phyloP scores from a whole-genome alignment of 2,888 invertebrate genomes.

The Byasa hedistus region DNA sequence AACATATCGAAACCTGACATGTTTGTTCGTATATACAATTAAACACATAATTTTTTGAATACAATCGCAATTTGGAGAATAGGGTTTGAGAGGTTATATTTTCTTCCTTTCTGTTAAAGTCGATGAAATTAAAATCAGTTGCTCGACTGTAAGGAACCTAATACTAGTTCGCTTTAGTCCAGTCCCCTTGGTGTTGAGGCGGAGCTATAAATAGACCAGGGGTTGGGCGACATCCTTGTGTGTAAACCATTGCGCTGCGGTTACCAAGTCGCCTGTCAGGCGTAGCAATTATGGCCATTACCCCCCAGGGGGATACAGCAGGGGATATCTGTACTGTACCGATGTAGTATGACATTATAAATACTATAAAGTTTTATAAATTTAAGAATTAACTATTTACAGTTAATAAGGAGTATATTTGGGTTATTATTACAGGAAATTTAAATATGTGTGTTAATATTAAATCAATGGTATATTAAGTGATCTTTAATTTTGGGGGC shows the following conservation, averaged over 20 bases:
- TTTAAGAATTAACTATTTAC: neutral
- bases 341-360: neutral
- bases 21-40: too few relatives aligned
- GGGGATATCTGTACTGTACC: neutral
- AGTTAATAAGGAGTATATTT: neutral
- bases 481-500: too few relatives aligned
- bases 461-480: too few relatives aligned
- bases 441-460: too few relatives aligned
- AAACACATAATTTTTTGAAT: too few relatives aligned
- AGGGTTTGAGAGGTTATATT: too few relatives aligned
- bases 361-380: neutral
- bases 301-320: neutral
- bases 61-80: too few relatives aligned
- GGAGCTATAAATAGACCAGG: conserved; percentile 15
- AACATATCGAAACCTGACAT: conserved; percentile 1
- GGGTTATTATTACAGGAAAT: too few relatives aligned
- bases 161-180: neutral
- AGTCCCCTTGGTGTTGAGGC: conserved; percentile 1
- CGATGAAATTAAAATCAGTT: too few relatives aligned
- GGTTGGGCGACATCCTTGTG: conserved; percentile 8
- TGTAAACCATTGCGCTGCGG: conserved; percentile 3
- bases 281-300: conserved; percentile 13
- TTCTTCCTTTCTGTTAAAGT: too few relatives aligned
- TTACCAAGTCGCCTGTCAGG: conserved; percentile 3
- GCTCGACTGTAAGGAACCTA: too few relatives aligned